Conservation (phyloP, 2,797 vertebrate species). For the Mionectes olivaceus region DNA sequence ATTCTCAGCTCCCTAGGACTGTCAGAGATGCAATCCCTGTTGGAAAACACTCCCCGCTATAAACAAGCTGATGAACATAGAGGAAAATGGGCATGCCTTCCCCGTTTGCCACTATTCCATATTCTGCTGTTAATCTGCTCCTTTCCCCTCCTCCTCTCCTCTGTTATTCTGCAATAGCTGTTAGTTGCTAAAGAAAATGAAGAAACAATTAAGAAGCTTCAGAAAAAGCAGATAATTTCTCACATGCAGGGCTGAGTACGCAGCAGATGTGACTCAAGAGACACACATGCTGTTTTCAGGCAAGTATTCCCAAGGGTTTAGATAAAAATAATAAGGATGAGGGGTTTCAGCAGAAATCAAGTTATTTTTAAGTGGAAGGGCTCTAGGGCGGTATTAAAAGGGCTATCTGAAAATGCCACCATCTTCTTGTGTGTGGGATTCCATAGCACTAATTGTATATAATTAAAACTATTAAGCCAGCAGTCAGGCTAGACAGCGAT, state of each 20-base stretch:
- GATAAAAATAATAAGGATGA: slow-evolving; percentile 38
- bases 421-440: background rate
- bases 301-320: slow-evolving; percentile 15
- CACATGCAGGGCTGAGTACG: background rate
- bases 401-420: background rate
- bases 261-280: slow-evolving; percentile 40
- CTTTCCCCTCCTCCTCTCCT: background rate
- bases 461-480: background rate
- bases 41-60: background rate
- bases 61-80: background rate
- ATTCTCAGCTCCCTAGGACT: background rate
- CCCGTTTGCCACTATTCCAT: background rate
- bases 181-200: slow-evolving; percentile 1
- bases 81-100: background rate
- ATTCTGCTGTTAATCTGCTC: background rate
- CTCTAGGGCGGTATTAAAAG: background rate
- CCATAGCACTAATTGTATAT: background rate
- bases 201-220: slow-evolving; percentile 41
- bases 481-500: background rate
- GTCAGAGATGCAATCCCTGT: background rate
- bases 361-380: slow-evolving; percentile 34
- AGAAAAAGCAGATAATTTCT: slow-evolving; percentile 42
- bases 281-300: slow-evolving; percentile 37
- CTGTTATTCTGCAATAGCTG: background rate
- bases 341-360: slow-evolving; percentile 8